Conservation (phyloP, 2,797 vertebrate genomes). For the Sciurus vulgaris region DNA sequence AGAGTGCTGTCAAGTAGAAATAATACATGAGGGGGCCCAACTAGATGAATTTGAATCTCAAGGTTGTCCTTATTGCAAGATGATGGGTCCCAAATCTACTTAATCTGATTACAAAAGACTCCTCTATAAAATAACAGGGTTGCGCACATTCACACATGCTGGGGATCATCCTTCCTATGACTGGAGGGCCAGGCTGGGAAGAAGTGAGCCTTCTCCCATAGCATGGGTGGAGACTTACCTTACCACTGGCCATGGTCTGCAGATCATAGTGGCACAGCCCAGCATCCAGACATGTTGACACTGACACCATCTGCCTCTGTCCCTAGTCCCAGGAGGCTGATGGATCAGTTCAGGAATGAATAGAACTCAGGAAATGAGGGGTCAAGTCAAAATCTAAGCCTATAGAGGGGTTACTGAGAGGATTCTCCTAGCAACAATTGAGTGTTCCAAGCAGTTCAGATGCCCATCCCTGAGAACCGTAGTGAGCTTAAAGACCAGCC, state of each 20-base stretch:
- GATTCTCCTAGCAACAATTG: neutral
- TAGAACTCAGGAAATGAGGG: neutral
- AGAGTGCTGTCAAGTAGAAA: neutral
- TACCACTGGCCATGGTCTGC: rapidly evolving
- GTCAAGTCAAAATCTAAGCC: neutral
- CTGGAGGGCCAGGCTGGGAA: neutral
- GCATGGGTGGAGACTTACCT: neutral
- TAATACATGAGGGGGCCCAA: neutral
- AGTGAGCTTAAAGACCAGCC: neutral
- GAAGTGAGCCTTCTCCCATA: neutral
- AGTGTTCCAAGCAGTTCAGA: neutral
- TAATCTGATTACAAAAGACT: neutral
- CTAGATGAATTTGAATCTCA: neutral
- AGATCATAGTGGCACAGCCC: neutral
- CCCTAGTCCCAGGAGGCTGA: neutral
- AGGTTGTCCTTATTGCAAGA: neutral
- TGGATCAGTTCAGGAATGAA: neutral
- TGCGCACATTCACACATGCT: rapidly evolving
- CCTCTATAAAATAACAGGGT: neutral
- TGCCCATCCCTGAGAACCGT: neutral
- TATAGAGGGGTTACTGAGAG: neutral
- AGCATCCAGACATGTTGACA: neutral
- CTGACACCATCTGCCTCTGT: neutral
- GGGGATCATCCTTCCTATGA: rapidly evolving
- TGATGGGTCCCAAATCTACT: no score